phyloP scores from a whole-genome alignment of 2,113 vertebrate species.

The Delphinapterus leucas region DNA sequence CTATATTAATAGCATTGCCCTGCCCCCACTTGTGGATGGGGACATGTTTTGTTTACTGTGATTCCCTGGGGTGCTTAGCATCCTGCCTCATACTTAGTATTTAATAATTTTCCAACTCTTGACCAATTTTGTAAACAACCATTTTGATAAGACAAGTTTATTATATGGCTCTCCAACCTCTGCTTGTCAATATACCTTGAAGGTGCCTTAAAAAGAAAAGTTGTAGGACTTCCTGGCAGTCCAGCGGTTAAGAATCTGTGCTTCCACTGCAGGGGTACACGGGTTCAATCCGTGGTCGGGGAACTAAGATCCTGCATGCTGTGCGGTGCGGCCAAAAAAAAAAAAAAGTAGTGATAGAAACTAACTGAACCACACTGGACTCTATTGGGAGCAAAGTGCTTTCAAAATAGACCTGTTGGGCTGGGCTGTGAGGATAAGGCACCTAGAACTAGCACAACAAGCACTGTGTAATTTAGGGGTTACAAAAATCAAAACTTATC shows the following conservation, averaged over 20 bases:
- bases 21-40: neutral
- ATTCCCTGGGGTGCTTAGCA: neutral
- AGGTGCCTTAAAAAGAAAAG: neutral
- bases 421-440: neutral
- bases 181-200: neutral
- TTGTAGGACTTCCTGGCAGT: neutral
- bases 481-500: neutral
- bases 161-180: neutral
- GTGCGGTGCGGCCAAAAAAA: too few species aligned
- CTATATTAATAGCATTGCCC: neutral
- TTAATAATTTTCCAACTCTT: constrained; percentile 1
- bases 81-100: neutral
- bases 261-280: neutral
- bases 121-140: neutral
- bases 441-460: neutral
- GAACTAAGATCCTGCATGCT: neutral
- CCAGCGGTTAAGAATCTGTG: neutral
- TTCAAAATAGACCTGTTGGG: neutral
- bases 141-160: neutral
- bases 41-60: neutral
- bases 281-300: neutral
- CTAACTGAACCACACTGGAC: neutral
- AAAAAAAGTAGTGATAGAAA: neutral
- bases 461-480: neutral
- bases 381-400: neutral